Evolutionary conservation across 2,113 vertebrate genomes (phyloP).

Genomic region (Calyptommatus sinebrachiatus): DNA sequence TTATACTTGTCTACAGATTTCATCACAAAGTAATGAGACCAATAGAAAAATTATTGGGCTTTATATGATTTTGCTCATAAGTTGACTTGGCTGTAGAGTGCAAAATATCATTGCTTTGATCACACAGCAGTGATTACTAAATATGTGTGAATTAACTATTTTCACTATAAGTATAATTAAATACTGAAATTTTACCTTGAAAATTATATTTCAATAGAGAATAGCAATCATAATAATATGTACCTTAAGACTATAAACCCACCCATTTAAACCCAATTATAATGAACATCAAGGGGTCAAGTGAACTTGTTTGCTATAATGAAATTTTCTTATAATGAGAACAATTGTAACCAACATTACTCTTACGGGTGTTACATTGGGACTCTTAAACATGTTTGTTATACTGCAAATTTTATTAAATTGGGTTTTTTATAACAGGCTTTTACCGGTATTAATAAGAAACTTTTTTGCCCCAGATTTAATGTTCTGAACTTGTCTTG

Average conservation of each 20-base stretch:
- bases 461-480: conserved; percentile 8
- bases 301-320: too few relatives aligned
- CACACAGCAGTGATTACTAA: not conserved
- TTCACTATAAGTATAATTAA: not conserved
- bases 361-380: too few relatives aligned
- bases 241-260: not conserved
- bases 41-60: not conserved
- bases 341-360: too few relatives aligned
- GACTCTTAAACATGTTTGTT: too few relatives aligned
- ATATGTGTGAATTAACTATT: not conserved
- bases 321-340: too few relatives aligned
- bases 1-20: not conserved
- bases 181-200: not conserved
- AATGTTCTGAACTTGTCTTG: not conserved
- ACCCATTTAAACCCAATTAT: too few relatives aligned
- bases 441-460: not conserved
- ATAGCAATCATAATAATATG: not conserved
- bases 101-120: not conserved
- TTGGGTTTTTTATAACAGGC: too few relatives aligned
- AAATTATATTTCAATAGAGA: not conserved
- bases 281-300: too few relatives aligned
- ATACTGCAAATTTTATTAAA: too few relatives aligned
- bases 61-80: not conserved
- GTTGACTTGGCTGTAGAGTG: not conserved
- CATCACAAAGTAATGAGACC: not conserved